Base-by-base conservation (phyloP, 2,797 vertebrate genomes). In the Phalanger gymnotis region DNA sequence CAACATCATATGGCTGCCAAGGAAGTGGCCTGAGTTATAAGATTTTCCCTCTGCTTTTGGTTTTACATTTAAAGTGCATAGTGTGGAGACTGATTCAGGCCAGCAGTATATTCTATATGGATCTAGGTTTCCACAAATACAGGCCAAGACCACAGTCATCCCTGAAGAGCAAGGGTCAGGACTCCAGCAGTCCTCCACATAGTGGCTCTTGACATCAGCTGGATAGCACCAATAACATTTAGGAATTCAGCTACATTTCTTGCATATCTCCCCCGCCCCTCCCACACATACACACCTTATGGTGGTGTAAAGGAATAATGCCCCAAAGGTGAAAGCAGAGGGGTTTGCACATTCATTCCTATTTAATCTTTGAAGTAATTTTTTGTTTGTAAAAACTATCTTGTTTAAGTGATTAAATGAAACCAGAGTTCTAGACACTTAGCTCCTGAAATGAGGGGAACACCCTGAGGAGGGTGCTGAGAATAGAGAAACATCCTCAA, bases 251-350 rank as follows among this genome's bases (percentile, higher is more conserved):
- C n/a, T 40, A 73, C 19, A 6, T 40, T 40, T 73, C n/a, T 66
- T 40, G 16, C 6, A 22, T 40, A 40, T 73, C n/a, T n/a, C n/a
- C n/a, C n/a, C n/a, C n/a, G n/a, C n/a, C n/a, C n/a, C 16, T 40
- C 61, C 13, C 31, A 1, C 1, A 2, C 34, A 5, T 14, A 5
- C 1, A 34, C 3, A 28, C 57, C 34, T 61, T 61, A 61, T 61
- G 12, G 58, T 61, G 31, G 58, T 3, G 12, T 19, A 66, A 25
- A 5, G 66, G 66, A 40, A 73, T 73, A 73, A 40, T 73, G n/a
- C 5, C n/a, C n/a, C n/a, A 0, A 7, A 40, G 0, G 40, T 7
- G 19, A 22, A 40, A n/a, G 2, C 1, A 5, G 66, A 40, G 6
- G n/a, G 19, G 0, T 73, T 73, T 40, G 14, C 25, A 40, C 4